Evolutionary conservation across 2,113 vertebrate species (phyloP), one percentile per base, ranked within the genome.

Genomic region (Rhodinocichla rosea): DNA sequence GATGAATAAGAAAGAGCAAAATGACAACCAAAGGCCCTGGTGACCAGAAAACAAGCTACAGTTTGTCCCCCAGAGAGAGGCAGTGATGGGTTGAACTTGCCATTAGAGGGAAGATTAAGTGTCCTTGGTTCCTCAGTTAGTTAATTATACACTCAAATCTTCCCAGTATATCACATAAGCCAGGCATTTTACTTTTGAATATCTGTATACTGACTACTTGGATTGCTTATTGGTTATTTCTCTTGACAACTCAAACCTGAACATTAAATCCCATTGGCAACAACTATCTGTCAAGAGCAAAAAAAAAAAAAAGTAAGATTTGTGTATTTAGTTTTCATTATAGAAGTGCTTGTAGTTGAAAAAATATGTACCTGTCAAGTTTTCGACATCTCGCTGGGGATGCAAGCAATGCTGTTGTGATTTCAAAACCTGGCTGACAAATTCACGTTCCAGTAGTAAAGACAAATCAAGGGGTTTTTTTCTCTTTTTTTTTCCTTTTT

Each of bases 281-380:
- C 97, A 98, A 98, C 98, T 98, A 98, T 98, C 98, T 98, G 98
- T 98, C 98, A 98, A 97, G 94, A 97, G 91, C 52, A 95, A 96
- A 97, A 96, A 67, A 87, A 62, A 62, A 63, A 83, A 80, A 81
- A 94, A 97, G 96, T 44, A 97, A 99, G 98, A 98, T 97, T 98
- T 98, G 98, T 98, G 98, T 99, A 98, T 99, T 99, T 99, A 99
- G 98, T 99, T 99, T 99, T 99, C 98, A 99, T 99, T 99, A 98
- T 98, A 97, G 93, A 96, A 97, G 96, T 98, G 98, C 98, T 98
- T 98, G 97, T 98, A 98, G 98, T 98, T 98, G 98, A 98, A 98
- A 98, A 98, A 99, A 99, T 99, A 98, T 98, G 98, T 99, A 98
- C 98, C 99, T 99, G 99, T 99, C 99, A 99, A 98, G 97, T 97